phyloP scores from a whole-genome alignment of 2,113 vertebrate species.

The Channa maculata region DNA sequence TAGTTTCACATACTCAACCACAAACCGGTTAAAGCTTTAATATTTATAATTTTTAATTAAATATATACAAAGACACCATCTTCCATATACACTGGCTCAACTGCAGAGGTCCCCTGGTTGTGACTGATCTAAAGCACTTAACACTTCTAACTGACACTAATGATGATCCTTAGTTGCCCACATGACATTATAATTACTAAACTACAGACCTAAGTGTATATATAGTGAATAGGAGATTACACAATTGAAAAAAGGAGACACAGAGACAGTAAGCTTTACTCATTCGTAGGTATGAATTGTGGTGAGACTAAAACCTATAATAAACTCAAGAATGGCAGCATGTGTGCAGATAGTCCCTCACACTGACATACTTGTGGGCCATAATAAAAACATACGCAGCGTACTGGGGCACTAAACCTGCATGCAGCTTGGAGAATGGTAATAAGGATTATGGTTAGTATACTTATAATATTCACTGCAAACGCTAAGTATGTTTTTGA shows the following conservation, averaged over 20 bases:
- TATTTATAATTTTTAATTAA: constrained; percentile 1
- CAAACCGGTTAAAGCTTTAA: neutral
- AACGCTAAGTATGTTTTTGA: constrained; percentile 64
- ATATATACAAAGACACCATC: neutral
- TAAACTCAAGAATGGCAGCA: constrained; percentile 89
- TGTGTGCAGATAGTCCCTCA: constrained; percentile 84
- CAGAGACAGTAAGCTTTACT: constrained; percentile 71
- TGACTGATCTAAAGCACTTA: neutral
- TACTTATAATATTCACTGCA: constrained; percentile 62
- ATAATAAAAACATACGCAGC: constrained; percentile 91
- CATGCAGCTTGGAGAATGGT: constrained; percentile 92
- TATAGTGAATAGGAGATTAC: constrained; percentile 51
- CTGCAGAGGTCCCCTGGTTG: neutral
- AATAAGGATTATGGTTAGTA: constrained; percentile 92
- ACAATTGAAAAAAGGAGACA: constrained; percentile 76
- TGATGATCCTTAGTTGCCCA: constrained; percentile 59
- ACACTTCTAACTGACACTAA: constrained; percentile 20
- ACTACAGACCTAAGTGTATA: neutral
- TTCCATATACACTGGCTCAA: neutral
- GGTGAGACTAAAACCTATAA: constrained; percentile 85
- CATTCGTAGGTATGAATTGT: constrained; percentile 59
- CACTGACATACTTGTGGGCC: constrained; percentile 87
- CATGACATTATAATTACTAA: constrained; percentile 16
- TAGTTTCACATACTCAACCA: neutral
- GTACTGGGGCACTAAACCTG: constrained; percentile 88